Percentiles rank a stretch among this genome's conserved stretches.
phyloP scores from a whole-genome alignment of 2,888 invertebrate genomes.

The Xestia ashworthii region DNA sequence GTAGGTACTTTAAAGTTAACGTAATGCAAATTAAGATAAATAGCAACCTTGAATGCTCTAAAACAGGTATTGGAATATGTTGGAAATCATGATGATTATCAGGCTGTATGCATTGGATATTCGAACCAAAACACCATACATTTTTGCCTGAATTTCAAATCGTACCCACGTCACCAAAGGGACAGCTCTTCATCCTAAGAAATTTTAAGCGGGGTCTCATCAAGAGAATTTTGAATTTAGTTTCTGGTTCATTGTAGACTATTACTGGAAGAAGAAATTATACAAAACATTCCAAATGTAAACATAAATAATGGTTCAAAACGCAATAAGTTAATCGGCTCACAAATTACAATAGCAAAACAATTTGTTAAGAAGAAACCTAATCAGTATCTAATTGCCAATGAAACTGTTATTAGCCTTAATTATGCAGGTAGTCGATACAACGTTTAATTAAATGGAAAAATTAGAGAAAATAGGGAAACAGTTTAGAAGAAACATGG shows the following conservation, averaged over 20 bases:
- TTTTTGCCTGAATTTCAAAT: neutral
- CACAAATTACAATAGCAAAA: slow-evolving; percentile 35
- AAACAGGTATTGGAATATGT: neutral
- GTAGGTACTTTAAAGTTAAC: neutral
- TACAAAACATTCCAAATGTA: neutral
- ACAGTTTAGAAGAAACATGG: neutral
- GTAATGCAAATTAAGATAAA: slow-evolving; percentile 3
- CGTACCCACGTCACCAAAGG: too few species aligned
- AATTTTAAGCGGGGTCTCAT: neutral
- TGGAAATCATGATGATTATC: neutral
- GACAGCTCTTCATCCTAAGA: neutral
- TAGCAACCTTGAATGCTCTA: neutral
- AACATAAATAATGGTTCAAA: slow-evolving; percentile 16
- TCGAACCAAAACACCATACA: neutral
- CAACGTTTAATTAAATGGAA: neutral
- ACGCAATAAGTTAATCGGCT: slow-evolving; percentile 5
- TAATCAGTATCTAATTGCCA: slow-evolving; percentile 45
- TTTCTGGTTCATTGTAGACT: neutral
- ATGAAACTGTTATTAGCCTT: slow-evolving; percentile 34
- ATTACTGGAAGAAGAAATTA: neutral
- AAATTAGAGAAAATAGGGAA: slow-evolving; percentile 1
- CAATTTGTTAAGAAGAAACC: slow-evolving; percentile 27
- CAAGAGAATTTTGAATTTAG: neutral
- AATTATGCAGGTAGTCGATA: slow-evolving; percentile 16
- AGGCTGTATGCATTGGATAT: neutral